Conservation (phyloP, 2,113 vertebrate species). For the Leptobrachium ailaonicum region DNA sequence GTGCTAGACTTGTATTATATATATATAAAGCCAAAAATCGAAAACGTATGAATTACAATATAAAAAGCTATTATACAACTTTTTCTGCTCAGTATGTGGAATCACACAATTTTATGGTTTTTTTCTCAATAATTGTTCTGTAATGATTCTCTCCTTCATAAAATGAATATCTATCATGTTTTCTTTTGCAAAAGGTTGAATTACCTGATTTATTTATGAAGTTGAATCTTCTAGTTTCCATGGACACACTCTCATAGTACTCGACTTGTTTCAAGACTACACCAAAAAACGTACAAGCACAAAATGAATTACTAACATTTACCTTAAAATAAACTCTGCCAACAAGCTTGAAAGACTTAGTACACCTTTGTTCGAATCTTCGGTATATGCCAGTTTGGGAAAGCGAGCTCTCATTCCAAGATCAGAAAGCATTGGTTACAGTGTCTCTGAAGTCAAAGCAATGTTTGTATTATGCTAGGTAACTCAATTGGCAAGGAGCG, state of each 20-base stretch:
- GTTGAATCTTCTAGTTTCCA: conserved; percentile 12
- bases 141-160: conserved; percentile 6
- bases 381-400: too few species aligned
- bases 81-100: not conserved
- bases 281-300: not conserved
- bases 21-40: too few species aligned
- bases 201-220: conserved; percentile 37
- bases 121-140: not conserved
- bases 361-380: too few species aligned
- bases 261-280: conserved; percentile 3
- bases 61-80: not conserved
- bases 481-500: too few species aligned
- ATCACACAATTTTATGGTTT: not conserved
- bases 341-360: not conserved
- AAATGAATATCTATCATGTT: not conserved
- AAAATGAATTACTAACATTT: not conserved
- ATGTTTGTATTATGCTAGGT: too few species aligned
- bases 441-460: too few species aligned
- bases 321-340: not conserved
- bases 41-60: too few species aligned
- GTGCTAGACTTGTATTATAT: too few species aligned
- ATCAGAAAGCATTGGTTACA: too few species aligned
- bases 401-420: too few species aligned
- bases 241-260: conserved; percentile 24
- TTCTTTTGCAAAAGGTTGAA: conserved; percentile 3